Conservation (phyloP, 2,113 vertebrate species). For the Oenanthe melanoleuca region DNA sequence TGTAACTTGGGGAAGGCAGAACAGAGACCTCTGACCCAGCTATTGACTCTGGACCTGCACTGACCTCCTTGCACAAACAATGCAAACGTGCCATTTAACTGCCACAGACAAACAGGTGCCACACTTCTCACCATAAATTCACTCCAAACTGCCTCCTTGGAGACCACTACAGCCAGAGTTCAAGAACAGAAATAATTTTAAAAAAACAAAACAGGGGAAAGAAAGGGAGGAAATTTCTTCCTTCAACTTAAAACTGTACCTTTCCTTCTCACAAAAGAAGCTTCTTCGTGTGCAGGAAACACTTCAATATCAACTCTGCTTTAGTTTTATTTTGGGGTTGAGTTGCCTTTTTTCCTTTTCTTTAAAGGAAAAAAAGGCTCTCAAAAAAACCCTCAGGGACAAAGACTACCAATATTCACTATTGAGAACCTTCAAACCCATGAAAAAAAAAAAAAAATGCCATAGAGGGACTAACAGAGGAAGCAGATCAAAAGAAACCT, state of each 20-base stretch:
- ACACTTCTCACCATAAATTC: not conserved
- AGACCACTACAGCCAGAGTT: not conserved
- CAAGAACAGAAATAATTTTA: not conserved
- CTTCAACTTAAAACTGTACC: not conserved
- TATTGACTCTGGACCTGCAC: not conserved
- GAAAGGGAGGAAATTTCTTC: not conserved
- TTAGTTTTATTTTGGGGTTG: not conserved
- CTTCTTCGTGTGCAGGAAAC: not conserved
- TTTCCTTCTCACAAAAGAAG: not conserved
- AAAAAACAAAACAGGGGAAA: fast-evolving
- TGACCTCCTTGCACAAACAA: slow-evolving; percentile 5
- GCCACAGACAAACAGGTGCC: not conserved
- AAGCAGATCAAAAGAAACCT: slow-evolving; percentile 37
- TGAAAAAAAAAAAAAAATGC: not conserved
- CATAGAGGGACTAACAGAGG: slow-evolving; percentile 19
- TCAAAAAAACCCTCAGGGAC: not conserved
- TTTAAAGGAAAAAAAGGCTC: not conserved
- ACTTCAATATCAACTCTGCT: not conserved
- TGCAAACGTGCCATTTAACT: not conserved
- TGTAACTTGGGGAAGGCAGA: not conserved
- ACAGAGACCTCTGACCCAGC: slow-evolving; percentile 14
- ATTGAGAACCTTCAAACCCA: slow-evolving; percentile 7
- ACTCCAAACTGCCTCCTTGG: not conserved
- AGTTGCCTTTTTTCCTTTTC: not conserved
- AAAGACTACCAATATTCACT: slow-evolving; percentile 40